Evolutionary conservation across 2,797 vertebrate genomes (phyloP), one percentile per base, ranked within the genome.

Genomic region (Epinephelus awoara): DNA sequence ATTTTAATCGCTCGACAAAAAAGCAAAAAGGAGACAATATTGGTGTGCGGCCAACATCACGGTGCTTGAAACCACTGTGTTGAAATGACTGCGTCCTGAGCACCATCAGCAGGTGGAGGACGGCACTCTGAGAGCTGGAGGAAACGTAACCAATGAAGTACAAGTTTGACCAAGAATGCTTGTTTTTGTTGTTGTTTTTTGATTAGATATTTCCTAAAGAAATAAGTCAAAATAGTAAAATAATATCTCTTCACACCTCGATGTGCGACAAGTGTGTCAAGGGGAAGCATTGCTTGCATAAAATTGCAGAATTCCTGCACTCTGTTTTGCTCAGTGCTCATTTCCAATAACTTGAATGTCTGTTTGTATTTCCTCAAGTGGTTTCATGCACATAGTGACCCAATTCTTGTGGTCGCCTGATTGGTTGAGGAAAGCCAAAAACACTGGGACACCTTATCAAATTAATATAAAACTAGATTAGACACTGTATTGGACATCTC

Each of bases 1-100:
- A 66, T 59, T 59, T 61, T 19, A 70, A 83, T 57, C n/a, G 1
- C n/a, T 2, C 14, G 38, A 67, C n/a, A 62, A 29, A 40, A 40
- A 11, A 56, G 49, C 6, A 25, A 21, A 29, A 40, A 7, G 1
- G 10, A 5, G 19, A 27, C 0, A 3, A 15, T 12, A 14, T 0
- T 49, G 51, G 56, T 9, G 27, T 1, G 4, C n/a, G 2, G 23
- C 13, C 13, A 10, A 14, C 42, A 7, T 56, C 40, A 6, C 3
- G 0, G 7, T 15, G 42, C 52, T 23, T 57, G 23, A 1, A 21
- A 58, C 18, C 40, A 0, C 1, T 40, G 29, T 17, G 29, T 4
- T 15, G 34, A 34, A 34, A 34, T 34, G 6, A 34, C 1, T 12
- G 42, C 23, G 3, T 21, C 19, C 50, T 25, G 34, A 19, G 50